Percentiles rank a stretch among this genome's conserved stretches.
Evolutionary conservation across 2,888 invertebrate genomes (phyloP).

Genomic region (Eurytoma adleriae): DNA sequence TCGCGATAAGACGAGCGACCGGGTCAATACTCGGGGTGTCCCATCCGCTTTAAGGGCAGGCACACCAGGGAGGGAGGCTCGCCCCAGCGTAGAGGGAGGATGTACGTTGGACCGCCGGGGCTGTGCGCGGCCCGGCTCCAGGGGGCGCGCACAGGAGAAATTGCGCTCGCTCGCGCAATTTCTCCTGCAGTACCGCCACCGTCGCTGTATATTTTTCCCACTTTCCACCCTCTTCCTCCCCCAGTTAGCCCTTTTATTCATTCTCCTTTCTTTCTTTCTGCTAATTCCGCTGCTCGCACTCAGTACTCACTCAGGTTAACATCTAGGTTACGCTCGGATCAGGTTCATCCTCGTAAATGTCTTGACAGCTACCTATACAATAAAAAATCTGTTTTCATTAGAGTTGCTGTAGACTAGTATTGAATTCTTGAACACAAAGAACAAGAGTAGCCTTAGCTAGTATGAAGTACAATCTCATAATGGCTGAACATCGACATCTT

Average conservation of each 20-base stretch:
- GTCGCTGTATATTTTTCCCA: slow-evolving; percentile 20
- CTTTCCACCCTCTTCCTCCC: not conserved
- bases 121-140: slow-evolving; percentile 9
- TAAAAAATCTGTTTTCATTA: no score
- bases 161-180: not conserved
- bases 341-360: no score
- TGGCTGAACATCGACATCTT: no score
- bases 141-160: slow-evolving; percentile 22
- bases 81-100: slow-evolving; percentile 51
- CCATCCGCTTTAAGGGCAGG: slow-evolving; percentile 71
- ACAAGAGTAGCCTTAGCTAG: not conserved
- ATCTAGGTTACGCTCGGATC: no score
- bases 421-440: slow-evolving; percentile 26
- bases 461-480: not conserved
- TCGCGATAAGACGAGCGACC: slow-evolving; percentile 64
- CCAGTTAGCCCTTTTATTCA: not conserved
- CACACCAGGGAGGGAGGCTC: slow-evolving; percentile 16
- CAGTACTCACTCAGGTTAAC: no score
- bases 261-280: no score
- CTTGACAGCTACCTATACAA: no score
- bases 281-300: no score
- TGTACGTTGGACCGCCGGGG: slow-evolving; percentile 55
- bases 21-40: slow-evolving; percentile 73
- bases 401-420: slow-evolving; percentile 26
- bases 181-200: not conserved